Evolutionary conservation across 2,113 vertebrate species (phyloP).

Genomic region (Tringa solitaria): DNA sequence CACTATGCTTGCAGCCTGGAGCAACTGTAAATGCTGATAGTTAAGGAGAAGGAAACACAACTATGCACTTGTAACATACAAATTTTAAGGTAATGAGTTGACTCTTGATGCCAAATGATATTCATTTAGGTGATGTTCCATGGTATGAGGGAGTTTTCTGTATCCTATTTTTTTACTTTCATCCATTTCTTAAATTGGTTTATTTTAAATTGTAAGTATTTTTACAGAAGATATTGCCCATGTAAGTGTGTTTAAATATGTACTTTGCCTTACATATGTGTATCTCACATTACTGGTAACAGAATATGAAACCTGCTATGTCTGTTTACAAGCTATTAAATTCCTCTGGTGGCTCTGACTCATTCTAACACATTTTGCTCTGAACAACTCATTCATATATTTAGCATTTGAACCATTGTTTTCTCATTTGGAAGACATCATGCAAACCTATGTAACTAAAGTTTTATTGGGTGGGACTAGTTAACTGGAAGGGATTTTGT

Average conservation of each 20-base stretch:
- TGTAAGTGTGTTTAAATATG: constrained; percentile 72
- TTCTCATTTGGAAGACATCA: constrained; percentile 4
- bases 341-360: constrained; percentile 52
- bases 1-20: constrained; percentile 67
- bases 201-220: constrained; percentile 73
- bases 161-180: constrained; percentile 67
- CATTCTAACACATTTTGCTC: constrained; percentile 35
- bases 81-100: constrained; percentile 69
- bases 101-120: constrained; percentile 69
- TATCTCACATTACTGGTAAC: constrained; percentile 72
- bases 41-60: constrained; percentile 61
- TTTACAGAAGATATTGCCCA: constrained; percentile 71
- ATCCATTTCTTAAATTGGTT: constrained; percentile 67
- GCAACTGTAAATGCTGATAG: constrained; percentile 58
- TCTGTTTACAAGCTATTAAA: constrained; percentile 68
- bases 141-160: constrained; percentile 70
- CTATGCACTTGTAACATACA: constrained; percentile 78
- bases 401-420: constrained; percentile 44
- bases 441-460: not conserved
- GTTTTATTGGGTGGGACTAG: not conserved
- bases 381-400: constrained; percentile 24
- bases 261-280: constrained; percentile 76
- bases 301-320: constrained; percentile 57
- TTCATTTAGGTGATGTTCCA: constrained; percentile 62
- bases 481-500: constrained; percentile 44